Evolutionary conservation across 1,140 invertebrate species (phyloP).

Genomic region (Grapholita molesta): DNA sequence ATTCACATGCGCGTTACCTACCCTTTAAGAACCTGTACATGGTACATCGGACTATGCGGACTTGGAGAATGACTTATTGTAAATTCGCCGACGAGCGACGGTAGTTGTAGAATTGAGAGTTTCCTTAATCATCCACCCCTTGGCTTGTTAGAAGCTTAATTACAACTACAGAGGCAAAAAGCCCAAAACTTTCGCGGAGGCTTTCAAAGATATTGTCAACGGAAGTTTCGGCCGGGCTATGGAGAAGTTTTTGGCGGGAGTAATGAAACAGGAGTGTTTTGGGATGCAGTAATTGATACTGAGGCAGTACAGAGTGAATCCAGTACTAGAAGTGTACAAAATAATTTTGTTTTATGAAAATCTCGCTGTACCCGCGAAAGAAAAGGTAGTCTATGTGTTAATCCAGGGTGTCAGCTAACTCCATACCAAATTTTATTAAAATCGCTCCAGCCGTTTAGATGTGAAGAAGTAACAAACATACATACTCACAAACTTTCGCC

Average conservation of each 20-base stretch:
- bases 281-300: not conserved
- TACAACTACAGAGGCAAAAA: constrained; percentile 16
- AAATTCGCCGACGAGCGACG: not conserved
- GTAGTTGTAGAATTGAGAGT: constrained; percentile 1
- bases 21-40: no score
- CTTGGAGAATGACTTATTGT: not conserved
- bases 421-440: no score
- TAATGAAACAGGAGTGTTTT: constrained; percentile 4
- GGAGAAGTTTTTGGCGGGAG: not conserved
- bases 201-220: constrained; percentile 16
- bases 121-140: not conserved
- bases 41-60: not conserved
- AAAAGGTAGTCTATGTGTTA: no score
- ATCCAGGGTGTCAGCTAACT: no score
- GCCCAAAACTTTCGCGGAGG: constrained; percentile 9
- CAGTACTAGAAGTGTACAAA: no score
- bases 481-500: no score
- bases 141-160: constrained; percentile 10
- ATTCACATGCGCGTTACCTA: no score
- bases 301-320: not conserved
- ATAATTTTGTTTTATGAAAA: not conserved
- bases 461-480: no score
- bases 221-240: not conserved
- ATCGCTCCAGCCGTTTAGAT: no score
- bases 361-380: no score